Evolutionary conservation across 2,888 invertebrate genomes (phyloP).

Genomic region (Habrosyne pyritoides): DNA sequence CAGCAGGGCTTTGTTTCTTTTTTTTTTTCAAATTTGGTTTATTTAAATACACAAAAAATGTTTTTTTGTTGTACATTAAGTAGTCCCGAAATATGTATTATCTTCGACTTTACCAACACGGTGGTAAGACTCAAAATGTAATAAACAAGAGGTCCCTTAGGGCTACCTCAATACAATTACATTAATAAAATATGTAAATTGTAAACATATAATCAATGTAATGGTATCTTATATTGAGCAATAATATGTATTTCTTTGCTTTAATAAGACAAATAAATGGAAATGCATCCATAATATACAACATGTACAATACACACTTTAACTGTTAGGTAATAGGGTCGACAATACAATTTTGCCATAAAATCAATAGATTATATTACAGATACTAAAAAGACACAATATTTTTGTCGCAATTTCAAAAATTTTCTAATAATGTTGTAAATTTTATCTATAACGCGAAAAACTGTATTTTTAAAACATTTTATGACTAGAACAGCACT

Average conservation of each 20-base stretch:
- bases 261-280: neutral
- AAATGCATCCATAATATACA: neutral
- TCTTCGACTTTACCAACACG: neutral
- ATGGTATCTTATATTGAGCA: neutral
- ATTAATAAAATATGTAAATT: slow-evolving; percentile 1
- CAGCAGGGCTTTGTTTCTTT: no score
- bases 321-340: neutral
- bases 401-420: neutral
- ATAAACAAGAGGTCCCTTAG: neutral
- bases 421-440: neutral
- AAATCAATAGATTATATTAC: neutral
- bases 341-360: neutral
- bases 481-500: slow-evolving; percentile 6
- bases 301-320: neutral
- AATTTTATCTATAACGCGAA: neutral
- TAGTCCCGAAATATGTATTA: neutral
- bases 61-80: neutral
- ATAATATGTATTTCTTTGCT: neutral
- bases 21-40: no score
- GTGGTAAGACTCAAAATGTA: neutral
- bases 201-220: neutral
- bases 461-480: neutral
- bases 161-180: neutral
- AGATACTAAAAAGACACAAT: neutral
- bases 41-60: no score